Base-by-base conservation (phyloP, 2,113 vertebrate genomes). In the Lipotes vexillifer region DNA sequence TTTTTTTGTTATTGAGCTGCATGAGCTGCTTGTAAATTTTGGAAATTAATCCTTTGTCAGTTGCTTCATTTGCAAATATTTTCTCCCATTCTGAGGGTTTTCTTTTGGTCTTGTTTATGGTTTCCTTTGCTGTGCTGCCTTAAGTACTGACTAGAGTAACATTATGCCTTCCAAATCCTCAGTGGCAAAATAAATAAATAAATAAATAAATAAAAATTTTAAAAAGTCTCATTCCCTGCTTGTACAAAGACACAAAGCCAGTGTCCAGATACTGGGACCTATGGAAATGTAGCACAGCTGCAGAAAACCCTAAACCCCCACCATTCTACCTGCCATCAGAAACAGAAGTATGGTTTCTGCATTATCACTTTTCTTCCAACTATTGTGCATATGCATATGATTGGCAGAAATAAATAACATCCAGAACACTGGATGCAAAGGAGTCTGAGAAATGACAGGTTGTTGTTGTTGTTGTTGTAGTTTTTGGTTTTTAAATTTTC, bases 231-330 rank as follows among this genome's bases (percentile, higher is more conserved):
- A 85, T 91, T 85, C 18, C 83, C 11, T 85, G 33, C 33, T 52
- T 86, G n/a, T 65, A n/a, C 93, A 90, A 94, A 92, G 72, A 29
- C 49, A 65, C 63, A 94, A 77, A 90, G 25, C 77, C 94, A 94
- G 29, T 69, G 49, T 86, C 33, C 33, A 93, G 59, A 75, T 61
- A 78, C 41, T 65, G 68, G n/a, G 36, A 44, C 20, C 29, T 93
- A 75, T 72, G 23, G 6, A 80, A 93, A 83, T 29, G 29, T 85
- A 90, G 41, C 38, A 95, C 27, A 59, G n/a, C 25, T 33, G 57
- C 44, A 80, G 44, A 86, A 95, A 77, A 27, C 12, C 25, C 29
- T 61, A 88, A 33, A 75, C n/a, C 29, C 23, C 68, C 55, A 78
- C 23, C 17, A 63, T 21, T 86, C 20, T 94, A n/a, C 31, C 82